Conservation (phyloP, 2,113 vertebrate species). For the Chionodraco myersi region DNA sequence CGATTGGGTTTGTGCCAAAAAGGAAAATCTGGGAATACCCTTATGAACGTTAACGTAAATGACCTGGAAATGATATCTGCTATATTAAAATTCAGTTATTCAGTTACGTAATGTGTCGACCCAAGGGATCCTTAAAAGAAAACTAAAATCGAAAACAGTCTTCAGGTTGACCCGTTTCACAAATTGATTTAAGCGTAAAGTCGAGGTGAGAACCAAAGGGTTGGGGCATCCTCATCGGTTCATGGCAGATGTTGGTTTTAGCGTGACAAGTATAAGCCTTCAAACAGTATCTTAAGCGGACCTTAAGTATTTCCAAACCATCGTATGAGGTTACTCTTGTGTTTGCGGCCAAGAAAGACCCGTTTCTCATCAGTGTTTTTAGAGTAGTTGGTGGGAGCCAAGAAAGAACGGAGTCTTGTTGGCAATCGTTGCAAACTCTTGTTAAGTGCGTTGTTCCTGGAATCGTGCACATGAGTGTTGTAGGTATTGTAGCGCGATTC, state of each 20-base stretch:
- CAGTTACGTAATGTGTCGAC: background rate
- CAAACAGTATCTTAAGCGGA: background rate
- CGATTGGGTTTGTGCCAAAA: background rate
- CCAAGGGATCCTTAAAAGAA: background rate
- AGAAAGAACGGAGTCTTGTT: background rate
- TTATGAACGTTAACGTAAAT: no score
- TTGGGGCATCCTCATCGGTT: background rate
- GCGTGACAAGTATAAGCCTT: slow-evolving; percentile 33
- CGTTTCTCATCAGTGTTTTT: background rate
- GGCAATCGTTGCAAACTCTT: background rate
- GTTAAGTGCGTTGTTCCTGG: background rate
- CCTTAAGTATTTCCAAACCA: background rate
- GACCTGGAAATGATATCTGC: background rate
- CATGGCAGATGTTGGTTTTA: slow-evolving; percentile 29
- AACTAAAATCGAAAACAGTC: background rate
- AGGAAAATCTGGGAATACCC: background rate
- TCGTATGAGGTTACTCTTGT: background rate
- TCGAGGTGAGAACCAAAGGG: background rate
- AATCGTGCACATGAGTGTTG: background rate
- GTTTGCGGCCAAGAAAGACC: slow-evolving; percentile 13
- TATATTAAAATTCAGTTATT: background rate
- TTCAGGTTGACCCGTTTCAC: slow-evolving; percentile 2
- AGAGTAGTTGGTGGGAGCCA: background rate
- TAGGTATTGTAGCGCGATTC: slow-evolving; percentile 3
- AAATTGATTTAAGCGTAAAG: background rate